These are phyloP conservation scores for Limanda limanda DNA, from an alignment of 2,113 vertebrate species.

Conservation along the genomic window DNA sequence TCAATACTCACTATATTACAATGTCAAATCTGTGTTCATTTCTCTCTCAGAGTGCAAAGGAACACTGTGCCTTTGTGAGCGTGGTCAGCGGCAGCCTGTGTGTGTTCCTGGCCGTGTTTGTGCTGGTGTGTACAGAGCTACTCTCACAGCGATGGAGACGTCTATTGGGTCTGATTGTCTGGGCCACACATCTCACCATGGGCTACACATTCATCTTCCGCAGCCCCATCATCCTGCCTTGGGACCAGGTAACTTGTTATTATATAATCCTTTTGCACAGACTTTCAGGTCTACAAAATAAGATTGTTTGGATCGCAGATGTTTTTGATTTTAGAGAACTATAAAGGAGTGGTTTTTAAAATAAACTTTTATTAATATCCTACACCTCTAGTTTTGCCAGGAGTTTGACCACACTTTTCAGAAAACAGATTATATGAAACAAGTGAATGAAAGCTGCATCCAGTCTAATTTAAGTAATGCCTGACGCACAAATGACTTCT, in stretches of 20 bases:
- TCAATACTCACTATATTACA: too few species aligned
- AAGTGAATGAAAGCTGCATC: background rate
- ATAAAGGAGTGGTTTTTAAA: too few species aligned
- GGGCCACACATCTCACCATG: slow-evolving; percentile 89
- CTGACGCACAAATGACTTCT: background rate
- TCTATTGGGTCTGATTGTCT: slow-evolving; percentile 85
- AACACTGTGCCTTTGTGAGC: slow-evolving; percentile 82
- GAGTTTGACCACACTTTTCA: background rate
- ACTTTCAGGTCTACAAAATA: too few species aligned
- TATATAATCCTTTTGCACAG: too few species aligned
- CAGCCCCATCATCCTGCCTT: slow-evolving; percentile 66
- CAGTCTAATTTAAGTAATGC: background rate
- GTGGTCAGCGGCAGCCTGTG: slow-evolving; percentile 85
- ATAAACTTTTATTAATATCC: too few species aligned
- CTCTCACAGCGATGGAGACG: slow-evolving; percentile 87
- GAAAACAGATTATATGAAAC: background rate
- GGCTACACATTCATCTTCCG: slow-evolving; percentile 89
- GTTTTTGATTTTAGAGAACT: too few species aligned
- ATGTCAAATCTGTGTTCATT: slow-evolving; percentile 11
- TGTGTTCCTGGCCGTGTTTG: slow-evolving; percentile 86
- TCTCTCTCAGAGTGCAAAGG: slow-evolving; percentile 61
- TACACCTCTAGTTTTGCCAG: background rate
- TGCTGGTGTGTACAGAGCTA: slow-evolving; percentile 88
- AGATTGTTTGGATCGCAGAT: too few species aligned
- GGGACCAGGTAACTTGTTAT: slow-evolving; percentile 89